Percentiles rank a stretch among this genome's conserved stretches.
Evolutionary conservation across 2,113 vertebrate species (phyloP).

Genomic region (Arvicanthis niloticus): DNA sequence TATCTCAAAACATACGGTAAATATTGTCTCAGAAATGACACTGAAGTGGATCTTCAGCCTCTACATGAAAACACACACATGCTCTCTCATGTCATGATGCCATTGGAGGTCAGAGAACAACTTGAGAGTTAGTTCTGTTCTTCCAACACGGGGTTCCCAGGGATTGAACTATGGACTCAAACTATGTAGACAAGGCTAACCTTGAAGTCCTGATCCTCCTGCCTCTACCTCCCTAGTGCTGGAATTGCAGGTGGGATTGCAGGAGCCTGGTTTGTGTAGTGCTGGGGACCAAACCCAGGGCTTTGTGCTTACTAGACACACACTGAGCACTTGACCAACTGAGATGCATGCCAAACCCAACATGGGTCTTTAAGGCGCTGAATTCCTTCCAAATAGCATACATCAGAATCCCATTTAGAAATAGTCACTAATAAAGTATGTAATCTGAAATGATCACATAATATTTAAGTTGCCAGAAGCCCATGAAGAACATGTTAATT

Average conservation of each 20-base stretch:
- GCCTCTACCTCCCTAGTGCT: background rate
- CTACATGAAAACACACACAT: background rate
- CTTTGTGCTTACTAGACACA: background rate
- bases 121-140: background rate
- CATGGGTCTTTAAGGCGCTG: conserved; percentile 4
- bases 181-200: background rate
- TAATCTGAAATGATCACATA: conserved; percentile 16
- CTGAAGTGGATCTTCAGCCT: too few relatives aligned
- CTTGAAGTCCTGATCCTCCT: background rate
- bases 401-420: conserved; percentile 44
- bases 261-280: background rate
- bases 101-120: background rate
- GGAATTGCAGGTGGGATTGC: background rate
- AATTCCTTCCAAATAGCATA: conserved; percentile 10
- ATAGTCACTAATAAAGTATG: conserved; percentile 39
- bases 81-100: background rate
- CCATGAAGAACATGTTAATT: conserved; percentile 7
- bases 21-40: background rate
- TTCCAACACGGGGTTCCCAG: background rate
- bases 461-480: conserved; percentile 31
- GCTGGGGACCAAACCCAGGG: background rate
- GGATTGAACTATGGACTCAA: background rate
- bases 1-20: background rate
- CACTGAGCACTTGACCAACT: background rate
- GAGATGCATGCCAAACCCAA: too few relatives aligned